These are phyloP conservation scores for Phymatocera aterrima DNA, from an alignment of 2,888 invertebrate genomes.

Conservation along the genomic window DNA sequence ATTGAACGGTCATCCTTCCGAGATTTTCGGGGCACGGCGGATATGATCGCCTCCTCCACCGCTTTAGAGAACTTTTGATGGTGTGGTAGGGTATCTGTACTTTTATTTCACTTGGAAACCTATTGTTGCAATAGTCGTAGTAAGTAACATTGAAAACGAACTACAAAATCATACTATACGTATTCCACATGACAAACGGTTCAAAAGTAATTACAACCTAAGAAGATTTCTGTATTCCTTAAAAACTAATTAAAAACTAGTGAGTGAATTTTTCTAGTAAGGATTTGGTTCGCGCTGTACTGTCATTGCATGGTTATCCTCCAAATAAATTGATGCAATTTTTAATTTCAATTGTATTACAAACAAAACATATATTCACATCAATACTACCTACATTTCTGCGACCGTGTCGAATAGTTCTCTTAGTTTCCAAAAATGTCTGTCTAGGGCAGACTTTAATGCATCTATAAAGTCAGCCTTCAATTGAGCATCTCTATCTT, in stretches of 20 bases:
- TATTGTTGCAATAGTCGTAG: not conserved
- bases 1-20: not conserved
- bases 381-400: conserved; percentile 29
- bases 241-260: no score
- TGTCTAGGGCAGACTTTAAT: not conserved
- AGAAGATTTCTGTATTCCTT: no score
- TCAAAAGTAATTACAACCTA: no score
- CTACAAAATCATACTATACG: not conserved
- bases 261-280: no score
- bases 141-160: not conserved
- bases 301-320: not conserved
- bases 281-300: no score
- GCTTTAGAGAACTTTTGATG: conserved; percentile 28
- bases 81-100: conserved; percentile 7
- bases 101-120: not conserved
- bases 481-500: not conserved
- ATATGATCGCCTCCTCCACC: conserved; percentile 11
- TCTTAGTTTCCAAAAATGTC: conserved; percentile 36
- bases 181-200: no score
- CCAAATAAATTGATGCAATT: not conserved
- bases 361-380: not conserved
- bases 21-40: conserved; percentile 8
- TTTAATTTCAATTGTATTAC: not conserved
- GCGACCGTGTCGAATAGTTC: conserved; percentile 25
- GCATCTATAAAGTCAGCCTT: conserved; percentile 24